Percentiles rank a stretch among this genome's conserved stretches.
phyloP scores from a whole-genome alignment of 2,113 vertebrate species.

The Nyctereutes procyonoides region DNA sequence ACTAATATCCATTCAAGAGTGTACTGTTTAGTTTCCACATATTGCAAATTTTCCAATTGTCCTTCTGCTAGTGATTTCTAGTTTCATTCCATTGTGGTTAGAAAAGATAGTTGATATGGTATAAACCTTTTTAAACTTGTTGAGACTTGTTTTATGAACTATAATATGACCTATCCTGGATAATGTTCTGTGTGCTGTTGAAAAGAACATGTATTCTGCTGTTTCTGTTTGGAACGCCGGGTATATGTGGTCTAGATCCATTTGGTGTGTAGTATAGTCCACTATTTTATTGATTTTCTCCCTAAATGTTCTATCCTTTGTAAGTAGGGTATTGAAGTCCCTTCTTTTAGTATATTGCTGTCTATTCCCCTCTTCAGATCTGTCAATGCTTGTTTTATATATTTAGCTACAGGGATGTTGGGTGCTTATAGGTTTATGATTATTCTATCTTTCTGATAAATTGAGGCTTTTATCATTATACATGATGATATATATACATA shows the following conservation, averaged over 20 bases:
- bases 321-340: neutral
- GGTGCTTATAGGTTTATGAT: neutral
- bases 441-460: neutral
- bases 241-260: neutral
- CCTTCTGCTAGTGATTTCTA: neutral
- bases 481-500: neutral
- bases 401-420: neutral
- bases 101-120: neutral
- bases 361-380: neutral
- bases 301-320: neutral
- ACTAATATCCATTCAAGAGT: neutral
- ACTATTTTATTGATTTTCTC: neutral
- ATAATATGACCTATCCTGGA: neutral
- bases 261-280: too few relatives aligned
- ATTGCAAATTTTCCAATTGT: neutral
- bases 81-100: neutral
- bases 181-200: neutral
- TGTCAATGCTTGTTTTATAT: neutral
- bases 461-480: neutral
- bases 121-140: neutral
- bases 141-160: neutral
- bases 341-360: neutral
- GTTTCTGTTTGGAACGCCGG: neutral
- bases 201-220: neutral
- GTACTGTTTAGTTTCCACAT: neutral